Conservation (phyloP, 2,888 invertebrate species). For the Ganaspis brasiliensis region DNA sequence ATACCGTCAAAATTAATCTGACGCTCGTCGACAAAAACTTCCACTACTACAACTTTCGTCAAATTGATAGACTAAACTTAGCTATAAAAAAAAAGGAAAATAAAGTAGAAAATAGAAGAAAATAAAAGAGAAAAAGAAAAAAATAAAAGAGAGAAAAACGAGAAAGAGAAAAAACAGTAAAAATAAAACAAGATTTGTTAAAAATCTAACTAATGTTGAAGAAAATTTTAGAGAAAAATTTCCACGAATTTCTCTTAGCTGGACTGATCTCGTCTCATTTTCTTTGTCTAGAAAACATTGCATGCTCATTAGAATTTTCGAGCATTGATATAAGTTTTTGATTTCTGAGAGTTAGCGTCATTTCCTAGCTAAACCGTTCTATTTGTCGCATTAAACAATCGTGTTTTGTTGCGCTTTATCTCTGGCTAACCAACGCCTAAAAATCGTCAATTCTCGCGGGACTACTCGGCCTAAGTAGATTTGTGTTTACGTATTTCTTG, state of each 20-base stretch:
- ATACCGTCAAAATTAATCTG: constrained; percentile 28
- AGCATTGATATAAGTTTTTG: constrained; percentile 14
- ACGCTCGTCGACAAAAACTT: not conserved
- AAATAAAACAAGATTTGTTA: not conserved
- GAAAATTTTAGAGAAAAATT: constrained; percentile 4
- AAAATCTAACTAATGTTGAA: too few relatives aligned
- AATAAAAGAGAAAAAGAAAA: constrained; percentile 2
- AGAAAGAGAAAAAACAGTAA: too few relatives aligned
- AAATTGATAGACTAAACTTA: not conserved
- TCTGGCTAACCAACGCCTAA: constrained; percentile 15
- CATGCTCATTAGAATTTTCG: constrained; percentile 1
- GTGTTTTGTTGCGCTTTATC: not conserved
- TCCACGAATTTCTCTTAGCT: not conserved
- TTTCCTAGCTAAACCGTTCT: constrained; percentile 24
- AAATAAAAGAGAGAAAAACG: not conserved
- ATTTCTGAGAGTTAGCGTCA: not conserved
- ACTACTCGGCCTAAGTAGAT: constrained; percentile 29
- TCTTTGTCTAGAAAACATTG: constrained; percentile 14
- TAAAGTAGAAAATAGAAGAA: not conserved
- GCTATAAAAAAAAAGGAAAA: not conserved
- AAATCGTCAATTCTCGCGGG: constrained; percentile 14
- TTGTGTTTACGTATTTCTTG: constrained; percentile 8
- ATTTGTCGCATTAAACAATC: not conserved
- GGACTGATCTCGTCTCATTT: not conserved
- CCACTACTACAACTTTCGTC: not conserved